These are phyloP conservation scores for Alethe diademata DNA, from an alignment of 2,113 vertebrate genomes.

Conservation along the genomic window DNA sequence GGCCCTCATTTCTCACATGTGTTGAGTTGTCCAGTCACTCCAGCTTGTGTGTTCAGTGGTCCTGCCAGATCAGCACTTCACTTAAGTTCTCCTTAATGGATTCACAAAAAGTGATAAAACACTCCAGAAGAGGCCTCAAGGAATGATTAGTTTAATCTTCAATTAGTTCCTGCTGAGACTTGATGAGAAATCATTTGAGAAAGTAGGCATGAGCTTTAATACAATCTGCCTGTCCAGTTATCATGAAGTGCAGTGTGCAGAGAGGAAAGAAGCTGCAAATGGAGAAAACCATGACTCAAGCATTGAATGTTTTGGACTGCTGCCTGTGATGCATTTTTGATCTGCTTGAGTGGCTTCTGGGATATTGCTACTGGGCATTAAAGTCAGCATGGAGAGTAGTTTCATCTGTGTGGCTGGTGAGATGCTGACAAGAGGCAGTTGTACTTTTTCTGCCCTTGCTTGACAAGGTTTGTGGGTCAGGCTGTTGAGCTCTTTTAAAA, in stretches of 20 bases:
- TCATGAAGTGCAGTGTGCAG: background rate
- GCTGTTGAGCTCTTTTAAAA: background rate
- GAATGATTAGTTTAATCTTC: slow-evolving; percentile 58
- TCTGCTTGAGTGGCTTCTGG: background rate
- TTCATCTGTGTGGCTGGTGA: background rate
- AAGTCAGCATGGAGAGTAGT: background rate
- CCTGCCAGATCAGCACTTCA: background rate
- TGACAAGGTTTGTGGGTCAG: background rate
- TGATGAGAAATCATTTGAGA: slow-evolving; percentile 51
- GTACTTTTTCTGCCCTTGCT: background rate
- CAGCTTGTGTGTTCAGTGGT: background rate
- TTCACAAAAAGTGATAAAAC: slow-evolving; percentile 1
- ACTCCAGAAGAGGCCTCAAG: background rate
- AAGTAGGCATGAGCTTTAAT: background rate
- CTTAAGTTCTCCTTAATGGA: background rate
- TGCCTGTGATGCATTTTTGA: background rate
- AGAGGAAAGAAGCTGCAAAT: background rate
- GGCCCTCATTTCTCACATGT: background rate
- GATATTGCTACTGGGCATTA: background rate
- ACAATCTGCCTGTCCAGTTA: background rate
- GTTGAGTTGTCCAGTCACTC: background rate
- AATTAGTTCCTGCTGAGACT: slow-evolving; percentile 42
- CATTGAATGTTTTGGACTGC: background rate
- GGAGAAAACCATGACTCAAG: background rate
- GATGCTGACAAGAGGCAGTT: background rate